phyloP scores from a whole-genome alignment of 2,113 vertebrate genomes.

The Apus apus region DNA sequence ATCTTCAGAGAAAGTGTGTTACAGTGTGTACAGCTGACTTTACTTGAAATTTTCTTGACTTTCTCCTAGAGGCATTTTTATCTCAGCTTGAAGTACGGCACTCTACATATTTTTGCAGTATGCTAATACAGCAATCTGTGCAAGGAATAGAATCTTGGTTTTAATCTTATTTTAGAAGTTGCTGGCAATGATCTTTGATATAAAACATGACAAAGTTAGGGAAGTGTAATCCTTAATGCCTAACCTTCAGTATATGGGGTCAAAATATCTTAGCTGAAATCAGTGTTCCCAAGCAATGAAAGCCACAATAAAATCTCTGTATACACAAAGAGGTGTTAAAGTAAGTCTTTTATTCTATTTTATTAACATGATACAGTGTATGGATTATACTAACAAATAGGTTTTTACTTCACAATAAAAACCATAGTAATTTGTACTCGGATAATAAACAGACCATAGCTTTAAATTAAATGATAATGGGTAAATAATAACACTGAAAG shows the following conservation, averaged over 20 bases:
- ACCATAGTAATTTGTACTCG: neutral
- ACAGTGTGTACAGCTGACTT: neutral
- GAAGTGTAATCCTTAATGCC: conserved; percentile 16
- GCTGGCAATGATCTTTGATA: conserved; percentile 42
- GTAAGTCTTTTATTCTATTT: neutral
- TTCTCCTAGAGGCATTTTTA: conserved; percentile 39
- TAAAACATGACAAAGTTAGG: conserved; percentile 42
- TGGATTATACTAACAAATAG: neutral
- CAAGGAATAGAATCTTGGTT: conserved; percentile 26
- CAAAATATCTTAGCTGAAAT: conserved; percentile 40
- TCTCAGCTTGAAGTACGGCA: conserved; percentile 31
- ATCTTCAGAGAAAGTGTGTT: conserved; percentile 31
- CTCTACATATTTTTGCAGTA: neutral
- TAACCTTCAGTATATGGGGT: conserved; percentile 16
- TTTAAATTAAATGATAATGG: neutral
- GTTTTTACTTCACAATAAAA: neutral
- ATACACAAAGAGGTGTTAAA: neutral
- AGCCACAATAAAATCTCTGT: conserved; percentile 38
- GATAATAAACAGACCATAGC: neutral
- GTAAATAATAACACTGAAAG: neutral
- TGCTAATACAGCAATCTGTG: conserved; percentile 42
- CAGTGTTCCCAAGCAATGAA: conserved; percentile 13
- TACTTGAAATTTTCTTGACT: conserved; percentile 34
- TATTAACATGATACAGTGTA: neutral
- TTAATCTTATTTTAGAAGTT: conserved; percentile 47